These are phyloP conservation scores for Hetaerina titia DNA, from an alignment of 2,888 invertebrate genomes.

Conservation along the genomic window DNA sequence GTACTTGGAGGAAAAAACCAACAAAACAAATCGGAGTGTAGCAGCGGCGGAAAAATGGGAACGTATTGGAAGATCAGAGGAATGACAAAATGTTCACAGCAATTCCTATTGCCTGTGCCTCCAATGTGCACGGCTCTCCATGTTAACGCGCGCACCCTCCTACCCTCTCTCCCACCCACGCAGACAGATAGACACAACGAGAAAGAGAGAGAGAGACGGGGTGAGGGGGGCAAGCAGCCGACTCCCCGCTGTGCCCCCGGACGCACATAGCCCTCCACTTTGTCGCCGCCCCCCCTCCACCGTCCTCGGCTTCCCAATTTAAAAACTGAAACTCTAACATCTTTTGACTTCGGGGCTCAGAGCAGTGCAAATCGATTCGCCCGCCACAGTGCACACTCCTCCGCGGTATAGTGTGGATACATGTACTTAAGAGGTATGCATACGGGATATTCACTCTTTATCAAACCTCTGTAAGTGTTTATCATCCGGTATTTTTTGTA, in stretches of 20 bases:
- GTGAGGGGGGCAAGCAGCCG: background rate
- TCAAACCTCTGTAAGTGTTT: no score
- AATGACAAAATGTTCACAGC: background rate
- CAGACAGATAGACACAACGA: no score
- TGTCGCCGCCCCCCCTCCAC: background rate
- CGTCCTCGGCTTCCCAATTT: background rate
- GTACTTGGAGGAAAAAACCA: background rate
- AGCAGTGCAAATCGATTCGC: no score
- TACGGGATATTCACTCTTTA: no score
- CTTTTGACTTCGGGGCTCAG: no score
- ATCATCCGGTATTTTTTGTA: no score
- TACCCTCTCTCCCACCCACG: background rate
- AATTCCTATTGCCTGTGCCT: background rate
- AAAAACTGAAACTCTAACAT: no score
- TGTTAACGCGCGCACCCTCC: background rate
- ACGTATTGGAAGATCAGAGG: conserved; percentile 6
- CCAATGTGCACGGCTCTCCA: background rate
- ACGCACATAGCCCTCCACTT: background rate
- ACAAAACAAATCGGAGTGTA: background rate
- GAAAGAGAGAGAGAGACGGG: no score
- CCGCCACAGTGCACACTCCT: no score
- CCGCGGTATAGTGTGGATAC: no score
- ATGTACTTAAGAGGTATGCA: no score
- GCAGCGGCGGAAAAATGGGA: background rate
- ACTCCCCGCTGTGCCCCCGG: background rate